A percentile compares a stretch with the other conserved stretches of the same genome.
Conservation (phyloP, 2,888 invertebrate species). For the Leptopterna dolabrata region DNA sequence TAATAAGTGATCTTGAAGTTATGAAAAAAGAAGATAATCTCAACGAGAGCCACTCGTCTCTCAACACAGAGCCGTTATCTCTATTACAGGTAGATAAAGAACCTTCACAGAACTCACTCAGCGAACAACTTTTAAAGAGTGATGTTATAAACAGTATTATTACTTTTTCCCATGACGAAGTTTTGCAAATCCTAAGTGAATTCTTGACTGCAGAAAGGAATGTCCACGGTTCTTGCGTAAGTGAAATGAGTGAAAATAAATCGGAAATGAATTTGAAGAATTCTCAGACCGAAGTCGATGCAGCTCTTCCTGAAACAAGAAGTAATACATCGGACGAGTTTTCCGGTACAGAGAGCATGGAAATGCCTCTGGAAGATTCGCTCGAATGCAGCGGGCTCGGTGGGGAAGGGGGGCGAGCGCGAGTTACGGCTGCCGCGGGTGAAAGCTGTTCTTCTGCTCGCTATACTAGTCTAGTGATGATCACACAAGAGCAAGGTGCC, state of each 20-base stretch:
- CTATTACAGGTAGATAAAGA: slow-evolving; percentile 53
- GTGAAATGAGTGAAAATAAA: slow-evolving; percentile 34
- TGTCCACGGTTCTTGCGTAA: neutral
- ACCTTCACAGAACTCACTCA: slow-evolving; percentile 2
- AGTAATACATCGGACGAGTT: slow-evolving; percentile 64
- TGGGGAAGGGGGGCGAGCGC: slow-evolving; percentile 55
- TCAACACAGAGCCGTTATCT: slow-evolving; percentile 48
- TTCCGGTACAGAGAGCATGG: slow-evolving; percentile 65
- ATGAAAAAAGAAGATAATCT: slow-evolving; percentile 28
- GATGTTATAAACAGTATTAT: slow-evolving; percentile 57
- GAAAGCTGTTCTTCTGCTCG: slow-evolving; percentile 67
- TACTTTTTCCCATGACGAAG: slow-evolving; percentile 57
- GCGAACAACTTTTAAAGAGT: neutral
- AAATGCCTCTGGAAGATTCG: slow-evolving; percentile 62
- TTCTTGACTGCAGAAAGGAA: slow-evolving; percentile 57
- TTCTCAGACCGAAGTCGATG: slow-evolving; percentile 66
- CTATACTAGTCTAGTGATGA: slow-evolving; percentile 91
- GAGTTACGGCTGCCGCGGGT: slow-evolving; percentile 57
- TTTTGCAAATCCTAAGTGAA: slow-evolving; percentile 56
- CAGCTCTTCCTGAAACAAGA: slow-evolving; percentile 64
- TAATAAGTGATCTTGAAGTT: slow-evolving; percentile 28
- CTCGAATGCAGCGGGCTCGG: slow-evolving; percentile 50
- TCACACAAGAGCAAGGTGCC: slow-evolving; percentile 76
- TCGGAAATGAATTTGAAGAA: slow-evolving; percentile 41
- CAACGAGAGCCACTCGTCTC: slow-evolving; percentile 25